phyloP scores from a whole-genome alignment of 2,797 vertebrate genomes.

The Amphiprion clarkii region DNA sequence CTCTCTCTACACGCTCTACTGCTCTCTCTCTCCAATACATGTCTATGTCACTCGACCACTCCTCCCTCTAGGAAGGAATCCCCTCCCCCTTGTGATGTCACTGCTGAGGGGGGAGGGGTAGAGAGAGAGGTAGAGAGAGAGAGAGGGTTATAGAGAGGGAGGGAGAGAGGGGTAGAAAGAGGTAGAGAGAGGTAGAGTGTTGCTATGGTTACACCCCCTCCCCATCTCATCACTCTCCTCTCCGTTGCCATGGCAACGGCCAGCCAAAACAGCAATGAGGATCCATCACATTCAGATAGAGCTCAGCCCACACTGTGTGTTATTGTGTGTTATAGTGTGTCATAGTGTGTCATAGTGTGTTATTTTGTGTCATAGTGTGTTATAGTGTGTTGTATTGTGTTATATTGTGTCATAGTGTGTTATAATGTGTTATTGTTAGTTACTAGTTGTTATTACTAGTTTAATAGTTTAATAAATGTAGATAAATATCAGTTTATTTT shows the following conservation, averaged over 20 bases:
- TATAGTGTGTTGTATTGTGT: neutral
- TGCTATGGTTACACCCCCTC: slow-evolving; percentile 64
- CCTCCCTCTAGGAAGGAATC: slow-evolving; percentile 59
- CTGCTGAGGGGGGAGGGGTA: neutral
- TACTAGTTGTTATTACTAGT: no score
- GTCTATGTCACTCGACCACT: slow-evolving; percentile 11
- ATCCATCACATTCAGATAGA: slow-evolving; percentile 61
- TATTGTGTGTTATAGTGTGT: neutral
- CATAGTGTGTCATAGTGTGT: neutral
- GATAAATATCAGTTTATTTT: no score
- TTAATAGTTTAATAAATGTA: no score
- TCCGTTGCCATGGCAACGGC: slow-evolving; percentile 59
- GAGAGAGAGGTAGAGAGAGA: neutral
- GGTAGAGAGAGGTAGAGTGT: slow-evolving; percentile 18
- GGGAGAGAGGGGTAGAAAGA: neutral
- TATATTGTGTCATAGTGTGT: neutral
- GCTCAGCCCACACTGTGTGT: slow-evolving; percentile 50
- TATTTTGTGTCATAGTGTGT: no score
- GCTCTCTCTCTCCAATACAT: slow-evolving; percentile 4
- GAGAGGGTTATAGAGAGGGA: accelerated
- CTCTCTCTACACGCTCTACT: slow-evolving; percentile 22
- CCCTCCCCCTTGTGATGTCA: slow-evolving; percentile 77
- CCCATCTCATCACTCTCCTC: neutral
- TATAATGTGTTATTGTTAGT: no score
- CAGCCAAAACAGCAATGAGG: slow-evolving; percentile 18